A percentile compares a stretch with the other conserved stretches of the same genome.
Conservation (phyloP, 2,797 vertebrate genomes). For the Gymnothorax javanicus region DNA sequence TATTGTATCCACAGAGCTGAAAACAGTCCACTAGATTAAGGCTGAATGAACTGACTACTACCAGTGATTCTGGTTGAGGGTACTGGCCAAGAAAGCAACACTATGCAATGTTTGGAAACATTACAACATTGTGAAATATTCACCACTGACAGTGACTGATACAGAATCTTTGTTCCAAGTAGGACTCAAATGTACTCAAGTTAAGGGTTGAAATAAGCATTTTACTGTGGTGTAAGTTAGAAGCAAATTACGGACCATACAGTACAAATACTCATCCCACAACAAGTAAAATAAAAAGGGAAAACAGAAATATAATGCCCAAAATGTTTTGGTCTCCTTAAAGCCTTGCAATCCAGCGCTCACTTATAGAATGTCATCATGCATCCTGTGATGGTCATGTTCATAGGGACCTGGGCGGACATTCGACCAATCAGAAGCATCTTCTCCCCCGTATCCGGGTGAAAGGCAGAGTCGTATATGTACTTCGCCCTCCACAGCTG, state of each 20-base stretch:
- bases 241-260: not conserved
- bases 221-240: not conserved
- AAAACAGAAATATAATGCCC: not conserved
- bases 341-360: not conserved
- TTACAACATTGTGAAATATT: not conserved
- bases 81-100: not conserved
- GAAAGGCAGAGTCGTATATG: constrained; percentile 94
- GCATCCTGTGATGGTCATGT: constrained; percentile 98
- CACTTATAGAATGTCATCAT: constrained; percentile 97
- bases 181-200: too few relatives aligned
- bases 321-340: not conserved
- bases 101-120: not conserved
- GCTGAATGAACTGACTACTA: not conserved
- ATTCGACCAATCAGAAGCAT: constrained; percentile 97
- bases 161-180: too few relatives aligned
- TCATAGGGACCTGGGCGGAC: constrained; percentile 98
- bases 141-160: too few relatives aligned
- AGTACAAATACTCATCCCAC: not conserved
- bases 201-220: too few relatives aligned
- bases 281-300: not conserved
- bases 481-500: constrained; percentile 96
- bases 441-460: constrained; percentile 96
- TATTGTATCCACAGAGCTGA: not conserved
- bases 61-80: not conserved
- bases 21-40: not conserved